These are phyloP conservation scores for Epizoanthus rinbou DNA, from an alignment of 92 coral and sea anemone genomes.

Conservation along the genomic window DNA sequence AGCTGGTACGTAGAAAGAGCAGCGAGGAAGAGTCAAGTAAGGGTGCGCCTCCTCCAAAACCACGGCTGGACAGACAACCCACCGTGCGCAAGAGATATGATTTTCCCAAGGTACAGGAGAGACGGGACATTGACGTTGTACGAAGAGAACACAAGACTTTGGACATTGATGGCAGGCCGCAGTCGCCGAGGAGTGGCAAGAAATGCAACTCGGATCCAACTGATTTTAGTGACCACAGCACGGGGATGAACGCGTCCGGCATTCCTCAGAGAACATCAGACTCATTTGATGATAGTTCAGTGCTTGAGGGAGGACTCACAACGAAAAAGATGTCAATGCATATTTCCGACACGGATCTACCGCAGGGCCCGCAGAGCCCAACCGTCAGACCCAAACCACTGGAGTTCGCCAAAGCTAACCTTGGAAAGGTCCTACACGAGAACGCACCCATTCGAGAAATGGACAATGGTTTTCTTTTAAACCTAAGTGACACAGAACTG, in stretches of 20 bases:
- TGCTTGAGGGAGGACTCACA: slow-evolving; percentile 30
- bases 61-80: slow-evolving; percentile 80
- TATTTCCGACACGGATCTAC: slow-evolving; percentile 77
- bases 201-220: slow-evolving; percentile 90
- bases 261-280: slow-evolving; percentile 57
- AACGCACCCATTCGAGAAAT: slow-evolving; percentile 32
- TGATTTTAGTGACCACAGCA: slow-evolving; percentile 44
- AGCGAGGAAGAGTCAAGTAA: slow-evolving; percentile 24
- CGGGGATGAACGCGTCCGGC: slow-evolving; percentile 9
- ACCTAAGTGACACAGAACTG: slow-evolving; percentile 80
- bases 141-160: slow-evolving; percentile 50
- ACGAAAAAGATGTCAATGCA: slow-evolving; percentile 54
- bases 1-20: slow-evolving; percentile 24
- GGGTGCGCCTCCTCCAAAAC: slow-evolving; percentile 76
- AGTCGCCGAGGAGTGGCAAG: slow-evolving; percentile 44
- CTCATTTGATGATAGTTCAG: slow-evolving; percentile 49
- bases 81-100: slow-evolving; percentile 83
- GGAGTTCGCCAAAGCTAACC: neutral
- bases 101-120: slow-evolving; percentile 44
- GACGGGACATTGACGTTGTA: slow-evolving; percentile 20
- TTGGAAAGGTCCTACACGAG: neutral
- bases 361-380: slow-evolving; percentile 60
- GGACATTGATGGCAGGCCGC: slow-evolving; percentile 40
- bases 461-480: slow-evolving; percentile 67
- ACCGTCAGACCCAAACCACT: slow-evolving; percentile 30